Evolutionary conservation across 2,113 vertebrate genomes (phyloP), one percentile per base, ranked within the genome.

Genomic region (Litocranius walleri): DNA sequence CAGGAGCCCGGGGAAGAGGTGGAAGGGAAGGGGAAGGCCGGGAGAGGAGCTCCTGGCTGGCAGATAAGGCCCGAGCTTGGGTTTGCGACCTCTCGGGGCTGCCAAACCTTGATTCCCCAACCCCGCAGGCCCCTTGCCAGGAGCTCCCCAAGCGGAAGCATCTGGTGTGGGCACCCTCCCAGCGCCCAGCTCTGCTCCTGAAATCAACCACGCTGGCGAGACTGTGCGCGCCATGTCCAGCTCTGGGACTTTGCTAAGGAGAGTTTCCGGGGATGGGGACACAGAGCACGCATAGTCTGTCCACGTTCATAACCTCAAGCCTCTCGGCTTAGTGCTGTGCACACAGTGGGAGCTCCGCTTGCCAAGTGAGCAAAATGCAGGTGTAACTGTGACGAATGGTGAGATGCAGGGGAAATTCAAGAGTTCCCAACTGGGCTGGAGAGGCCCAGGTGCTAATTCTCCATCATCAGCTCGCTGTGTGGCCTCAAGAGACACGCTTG

Each of bases 1-100:
- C 64, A 33, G 13, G 3, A 19, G 33, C 56, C 2, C 2, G 7
- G 56, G 50, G 30, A 52, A 64, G 62, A 36, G 0, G 0, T 3
- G 25, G 33, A 56, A 89, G 56, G 27, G n/a, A 16, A 25, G 25
- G 56, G 25, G 17, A 10, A 5, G 36, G 1, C 30, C 4, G 6
- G 11, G 43, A 33, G 30, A 14, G 3, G 8, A 52, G 56, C 15
- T 52, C 59, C 43, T 16, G 21, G 45, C 2, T 1, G 57, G 62
- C 9, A 3, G 43, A 36, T 27, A 17, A 59, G 29, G n/a, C 40
- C n/a, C 21, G n/a, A 15, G 30, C 40, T 54, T 5, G 83, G 62
- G 43, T 40, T 48, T 43, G 21, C 1, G 0, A 67, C 33, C 25
- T 71, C 40, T 89, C 3, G 10, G 33, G 25, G 30, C 27, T 54